These are phyloP conservation scores for Drosophila paramelanica DNA, from an alignment of 2,888 invertebrate genomes.

Conservation along the genomic window DNA sequence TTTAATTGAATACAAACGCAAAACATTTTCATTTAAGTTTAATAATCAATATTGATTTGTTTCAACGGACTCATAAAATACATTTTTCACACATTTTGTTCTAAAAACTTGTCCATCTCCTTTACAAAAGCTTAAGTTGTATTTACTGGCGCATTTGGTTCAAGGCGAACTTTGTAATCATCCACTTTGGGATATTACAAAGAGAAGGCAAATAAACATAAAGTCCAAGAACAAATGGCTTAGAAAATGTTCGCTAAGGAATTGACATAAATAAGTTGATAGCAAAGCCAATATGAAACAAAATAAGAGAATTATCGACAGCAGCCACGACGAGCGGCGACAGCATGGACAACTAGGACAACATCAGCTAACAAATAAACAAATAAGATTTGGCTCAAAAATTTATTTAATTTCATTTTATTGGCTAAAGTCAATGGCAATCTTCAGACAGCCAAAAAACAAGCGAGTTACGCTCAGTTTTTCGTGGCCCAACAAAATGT, in stretches of 20 bases:
- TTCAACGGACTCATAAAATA: not conserved
- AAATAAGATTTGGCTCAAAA: slow-evolving; percentile 75
- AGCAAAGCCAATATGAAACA: slow-evolving; percentile 54
- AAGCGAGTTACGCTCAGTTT: slow-evolving; percentile 29
- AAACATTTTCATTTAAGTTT: not conserved
- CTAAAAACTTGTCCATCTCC: not conserved
- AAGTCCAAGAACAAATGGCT: slow-evolving; percentile 72
- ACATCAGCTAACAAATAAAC: slow-evolving; percentile 64
- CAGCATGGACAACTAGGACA: slow-evolving; percentile 28
- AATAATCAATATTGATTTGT: slow-evolving; percentile 8
- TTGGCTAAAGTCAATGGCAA: slow-evolving; percentile 64
- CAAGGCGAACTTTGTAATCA: slow-evolving; percentile 50
- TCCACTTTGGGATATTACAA: slow-evolving; percentile 56
- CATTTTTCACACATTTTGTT: not conserved
- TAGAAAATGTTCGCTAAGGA: slow-evolving; percentile 70
- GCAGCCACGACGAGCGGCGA: slow-evolving; percentile 14
- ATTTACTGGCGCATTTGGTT: slow-evolving; percentile 29
- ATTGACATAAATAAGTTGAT: slow-evolving; percentile 69
- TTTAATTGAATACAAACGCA: slow-evolving; percentile 6
- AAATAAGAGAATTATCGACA: slow-evolving; percentile 60
- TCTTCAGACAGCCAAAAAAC: slow-evolving; percentile 30
- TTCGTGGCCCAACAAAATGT: slow-evolving; percentile 29
- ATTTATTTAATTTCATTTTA: slow-evolving; percentile 78
- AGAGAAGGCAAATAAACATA: slow-evolving; percentile 52
- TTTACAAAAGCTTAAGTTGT: slow-evolving; percentile 32